Evolutionary conservation across 1,140 invertebrate genomes (phyloP).

Genomic region (Augochlora pura): DNA sequence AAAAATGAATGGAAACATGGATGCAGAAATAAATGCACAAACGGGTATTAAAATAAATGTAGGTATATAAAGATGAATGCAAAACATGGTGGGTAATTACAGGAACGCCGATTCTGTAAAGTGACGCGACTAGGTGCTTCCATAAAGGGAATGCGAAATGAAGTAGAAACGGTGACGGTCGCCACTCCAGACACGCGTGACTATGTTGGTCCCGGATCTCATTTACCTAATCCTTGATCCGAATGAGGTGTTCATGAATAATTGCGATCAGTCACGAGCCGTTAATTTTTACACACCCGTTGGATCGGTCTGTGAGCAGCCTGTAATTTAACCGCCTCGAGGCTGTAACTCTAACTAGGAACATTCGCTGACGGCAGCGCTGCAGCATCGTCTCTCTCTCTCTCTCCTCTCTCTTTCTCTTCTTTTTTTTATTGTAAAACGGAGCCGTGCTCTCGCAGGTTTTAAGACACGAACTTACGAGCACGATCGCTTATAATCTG

Average conservation of each 20-base stretch:
- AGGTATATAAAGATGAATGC: too few species aligned
- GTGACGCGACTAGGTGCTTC: too few species aligned
- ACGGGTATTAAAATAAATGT: too few species aligned
- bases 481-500: slow-evolving; percentile 16
- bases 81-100: too few species aligned
- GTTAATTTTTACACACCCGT: background rate
- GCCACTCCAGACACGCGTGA: too few species aligned
- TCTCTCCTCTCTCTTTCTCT: background rate
- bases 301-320: background rate
- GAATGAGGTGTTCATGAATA: background rate
- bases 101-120: too few species aligned
- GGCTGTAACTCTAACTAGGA: background rate
- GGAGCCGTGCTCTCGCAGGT: background rate
- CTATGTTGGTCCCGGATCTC: too few species aligned
- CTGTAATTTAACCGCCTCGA: slow-evolving; percentile 1
- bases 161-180: too few species aligned
- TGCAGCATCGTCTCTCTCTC: background rate
- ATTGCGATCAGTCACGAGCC: background rate
- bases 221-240: too few species aligned
- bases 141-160: too few species aligned
- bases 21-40: too few species aligned
- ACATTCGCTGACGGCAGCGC: background rate
- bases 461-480: background rate
- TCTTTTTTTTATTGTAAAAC: background rate
- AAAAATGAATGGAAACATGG: too few species aligned